Conservation (phyloP, 2,113 vertebrate species). For the Hydrolagus affinis region DNA sequence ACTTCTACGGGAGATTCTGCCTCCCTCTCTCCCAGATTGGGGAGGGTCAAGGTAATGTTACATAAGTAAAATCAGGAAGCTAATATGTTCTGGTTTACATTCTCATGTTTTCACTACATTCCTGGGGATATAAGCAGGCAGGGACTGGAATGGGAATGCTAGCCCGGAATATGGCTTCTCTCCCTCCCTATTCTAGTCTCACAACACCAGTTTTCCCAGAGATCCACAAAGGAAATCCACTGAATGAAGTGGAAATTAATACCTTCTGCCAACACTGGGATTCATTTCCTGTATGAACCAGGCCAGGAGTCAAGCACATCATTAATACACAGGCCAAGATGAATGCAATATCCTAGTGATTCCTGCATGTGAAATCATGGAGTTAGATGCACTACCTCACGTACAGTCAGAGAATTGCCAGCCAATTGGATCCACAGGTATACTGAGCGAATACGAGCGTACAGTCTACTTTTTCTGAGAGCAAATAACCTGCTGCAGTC, state of each 20-base stretch:
- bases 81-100: not conserved
- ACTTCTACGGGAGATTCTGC: not conserved
- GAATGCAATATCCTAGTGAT: not conserved
- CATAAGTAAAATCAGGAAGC: not conserved
- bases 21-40: not conserved
- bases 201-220: too few relatives aligned
- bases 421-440: not conserved
- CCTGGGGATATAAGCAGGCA: not conserved
- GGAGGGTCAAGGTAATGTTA: not conserved
- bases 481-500: not conserved
- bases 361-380: too few relatives aligned
- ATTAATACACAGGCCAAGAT: not conserved
- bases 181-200: too few relatives aligned
- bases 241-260: not conserved
- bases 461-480: not conserved
- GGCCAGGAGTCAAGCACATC: not conserved
- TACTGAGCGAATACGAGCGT: not conserved
- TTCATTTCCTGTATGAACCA: not conserved
- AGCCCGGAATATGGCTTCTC: too few relatives aligned
- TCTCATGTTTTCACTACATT: not conserved
- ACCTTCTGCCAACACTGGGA: not conserved
- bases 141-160: too few relatives aligned
- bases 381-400: not conserved
- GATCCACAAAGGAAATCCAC: not conserved
- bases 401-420: not conserved